Conservation (phyloP, 1,140 invertebrate species). For the Lordiphosa collinella region DNA sequence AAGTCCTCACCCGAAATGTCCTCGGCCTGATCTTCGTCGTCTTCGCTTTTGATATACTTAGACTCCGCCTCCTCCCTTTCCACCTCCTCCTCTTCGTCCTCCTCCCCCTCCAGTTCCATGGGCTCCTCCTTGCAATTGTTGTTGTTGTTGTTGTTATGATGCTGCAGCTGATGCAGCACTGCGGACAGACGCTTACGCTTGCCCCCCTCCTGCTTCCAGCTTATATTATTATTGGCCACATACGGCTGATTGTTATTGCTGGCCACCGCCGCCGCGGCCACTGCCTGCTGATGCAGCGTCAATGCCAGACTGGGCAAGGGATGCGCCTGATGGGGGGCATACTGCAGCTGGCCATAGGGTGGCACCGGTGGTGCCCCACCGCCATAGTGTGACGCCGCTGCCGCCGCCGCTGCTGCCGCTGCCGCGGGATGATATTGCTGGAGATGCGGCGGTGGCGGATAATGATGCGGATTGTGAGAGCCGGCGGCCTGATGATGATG, state of each 20-base stretch:
- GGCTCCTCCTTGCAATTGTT: constrained; percentile 67
- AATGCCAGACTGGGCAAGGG: constrained; percentile 38
- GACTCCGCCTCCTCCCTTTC: constrained; percentile 35
- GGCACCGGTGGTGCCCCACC: constrained; percentile 31
- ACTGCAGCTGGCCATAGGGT: constrained; percentile 59
- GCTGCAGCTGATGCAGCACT: constrained; percentile 86
- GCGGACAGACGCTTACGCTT: constrained; percentile 88
- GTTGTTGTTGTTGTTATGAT: constrained; percentile 59
- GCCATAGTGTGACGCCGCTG: constrained; percentile 35
- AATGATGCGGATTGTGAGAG: constrained; percentile 63
- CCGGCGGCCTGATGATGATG: constrained; percentile 72
- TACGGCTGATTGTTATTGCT: constrained; percentile 82
- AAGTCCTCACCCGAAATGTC: constrained; percentile 66
- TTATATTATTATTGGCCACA: constrained; percentile 83
- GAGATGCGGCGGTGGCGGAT: constrained; percentile 37
- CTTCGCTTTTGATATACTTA: constrained; percentile 65
- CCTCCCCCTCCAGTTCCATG: constrained; percentile 74
- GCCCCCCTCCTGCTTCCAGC: constrained; percentile 80
- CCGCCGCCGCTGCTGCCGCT: constrained; percentile 44
- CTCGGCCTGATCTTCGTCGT: constrained; percentile 49
- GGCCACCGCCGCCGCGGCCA: constrained; percentile 53
- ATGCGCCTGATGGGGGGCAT: constrained; percentile 53
- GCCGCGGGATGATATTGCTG: constrained; percentile 48
- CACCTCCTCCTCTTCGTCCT: constrained; percentile 35
- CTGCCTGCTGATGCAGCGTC: constrained; percentile 60